Evolutionary conservation across 2,113 vertebrate species (phyloP), one percentile per base, ranked within the genome.

Genomic region (Rhinopomastus cyanomelas): DNA sequence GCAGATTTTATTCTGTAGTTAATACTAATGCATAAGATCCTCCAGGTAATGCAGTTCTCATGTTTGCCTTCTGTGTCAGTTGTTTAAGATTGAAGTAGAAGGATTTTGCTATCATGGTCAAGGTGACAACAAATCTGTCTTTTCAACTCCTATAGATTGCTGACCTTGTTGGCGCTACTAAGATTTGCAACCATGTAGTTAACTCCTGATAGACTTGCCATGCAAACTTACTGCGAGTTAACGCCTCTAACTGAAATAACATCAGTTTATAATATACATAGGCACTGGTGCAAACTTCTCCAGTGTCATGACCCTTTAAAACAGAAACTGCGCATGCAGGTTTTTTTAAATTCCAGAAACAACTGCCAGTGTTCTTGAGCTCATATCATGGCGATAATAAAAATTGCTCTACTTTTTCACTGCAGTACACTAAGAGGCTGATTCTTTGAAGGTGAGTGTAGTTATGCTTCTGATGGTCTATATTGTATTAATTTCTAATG

Each of bases 51-150:
- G 29, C 20, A 34, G 37, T 80, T 78, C 37, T 56, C 11, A 8
- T 25, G 22, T 87, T 90, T 92, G 51, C 60, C 23, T 74, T 76
- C 46, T 18, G 14, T 79, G 66, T 48, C 36, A 34, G 34, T 52
- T 53, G 42, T 42, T 59, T 39, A 68, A 87, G 62, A 36, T 74
- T 7, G 53, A 85, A 87, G 37, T 67, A 48, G 82, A 85, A 81
- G 30, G 60, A 75, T 91, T 91, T 92, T 81, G 53, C 68, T 86
- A 60, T 61, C 32, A 4, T 21, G 61, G 82, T 74, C 76, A 88
- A 93, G 83, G 85, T 85, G 90, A 66, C 48, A 82, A 60, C 77
- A 92, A 83, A 83, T 85, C 60, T 89, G 16, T 34, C 56, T 44
- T 85, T 90, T 69, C 44, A 77, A 1, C 57, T 87, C 20, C 37